phyloP scores from a whole-genome alignment of 2,113 vertebrate species.

The Xenopus laevis region DNA sequence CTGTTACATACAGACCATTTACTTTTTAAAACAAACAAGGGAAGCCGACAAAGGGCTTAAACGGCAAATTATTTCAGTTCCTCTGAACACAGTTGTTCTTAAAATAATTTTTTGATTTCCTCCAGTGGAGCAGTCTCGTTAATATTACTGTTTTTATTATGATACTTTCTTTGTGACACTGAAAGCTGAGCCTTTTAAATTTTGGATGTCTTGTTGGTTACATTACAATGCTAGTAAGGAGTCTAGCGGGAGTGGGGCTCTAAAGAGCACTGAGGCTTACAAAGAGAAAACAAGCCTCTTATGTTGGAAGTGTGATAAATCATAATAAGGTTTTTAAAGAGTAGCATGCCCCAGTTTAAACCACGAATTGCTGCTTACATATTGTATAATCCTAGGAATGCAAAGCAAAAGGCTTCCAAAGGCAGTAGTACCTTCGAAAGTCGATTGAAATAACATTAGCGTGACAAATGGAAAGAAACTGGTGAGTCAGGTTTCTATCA shows the following conservation, averaged over 20 bases:
- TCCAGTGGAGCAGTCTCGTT: constrained; percentile 9
- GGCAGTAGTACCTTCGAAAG: neutral
- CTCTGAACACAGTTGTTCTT: neutral
- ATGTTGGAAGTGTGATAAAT: constrained; percentile 45
- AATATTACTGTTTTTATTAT: constrained; percentile 34
- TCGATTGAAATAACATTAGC: constrained; percentile 6
- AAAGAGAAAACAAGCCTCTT: constrained; percentile 44
- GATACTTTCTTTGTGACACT: constrained; percentile 24
- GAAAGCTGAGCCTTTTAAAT: constrained; percentile 33
- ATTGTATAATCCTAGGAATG: constrained; percentile 13
- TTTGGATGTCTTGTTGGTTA: constrained; percentile 39
- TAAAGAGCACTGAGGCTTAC: constrained; percentile 27
- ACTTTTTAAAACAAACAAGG: no score
- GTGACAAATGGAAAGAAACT: neutral
- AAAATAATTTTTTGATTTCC: constrained; percentile 5
- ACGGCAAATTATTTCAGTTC: no score
- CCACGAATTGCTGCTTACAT: constrained; percentile 26
- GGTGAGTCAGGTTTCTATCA: no score
- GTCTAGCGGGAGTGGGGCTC: constrained; percentile 31
- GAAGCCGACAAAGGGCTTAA: no score
- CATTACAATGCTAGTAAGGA: constrained; percentile 25
- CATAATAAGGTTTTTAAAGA: constrained; percentile 43
- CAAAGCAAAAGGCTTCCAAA: neutral
- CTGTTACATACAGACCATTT: no score
- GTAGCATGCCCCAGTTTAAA: constrained; percentile 39